Evolutionary conservation across 2,888 invertebrate species (phyloP), one percentile per base, ranked within the genome.

Genomic region (Troglohyphantes excavatus): DNA sequence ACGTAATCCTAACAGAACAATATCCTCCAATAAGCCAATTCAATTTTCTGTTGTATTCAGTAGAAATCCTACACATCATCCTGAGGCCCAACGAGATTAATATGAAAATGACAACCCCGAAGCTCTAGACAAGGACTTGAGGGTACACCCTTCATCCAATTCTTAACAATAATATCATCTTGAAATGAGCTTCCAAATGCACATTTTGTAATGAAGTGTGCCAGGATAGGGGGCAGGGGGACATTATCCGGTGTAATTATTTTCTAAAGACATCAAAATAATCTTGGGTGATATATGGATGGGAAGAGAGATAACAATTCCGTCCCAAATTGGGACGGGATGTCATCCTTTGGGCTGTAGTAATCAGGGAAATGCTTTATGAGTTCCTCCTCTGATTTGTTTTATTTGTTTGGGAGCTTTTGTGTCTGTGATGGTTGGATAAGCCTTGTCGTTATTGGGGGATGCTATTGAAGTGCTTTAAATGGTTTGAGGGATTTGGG

Each of bases 211-310:
- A 65, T 63, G 43, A 78, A 78, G 78, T 63, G 65, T 78, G 63
- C 21, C 7, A 3, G 21, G 61, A 21, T 23, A 33, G 59, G 63
- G 21, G 61, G 39, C 61, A 17, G 65, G 65, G 76, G 39, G 26
- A 65, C 29, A 78, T 78, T 63, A 78, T 43, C 63, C 43, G 39
- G 53, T n/a, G 43, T 65, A 63, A 72, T 72, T 19, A 72, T 46
- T 72, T 46, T 23, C n/a, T 70, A 27, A 17, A 27, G 72, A 27
- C 46, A 68, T 27, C n/a, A 53, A 53, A 53, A 53, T 53, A 53
- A 53, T 53, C 53, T 53, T 9, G 17, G 5, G 53, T 53, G 53
- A 53, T 53, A n/a, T 53, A 53, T n/a, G 53, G 13, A n/a, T 1
- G 17, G n/a, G 53, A n/a, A 53, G 17, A n/a, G 53, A 53, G 53